Percentiles rank a stretch among this genome's conserved stretches.
phyloP scores from a whole-genome alignment of 1,140 invertebrate genomes.

The Drosophila guanche region DNA sequence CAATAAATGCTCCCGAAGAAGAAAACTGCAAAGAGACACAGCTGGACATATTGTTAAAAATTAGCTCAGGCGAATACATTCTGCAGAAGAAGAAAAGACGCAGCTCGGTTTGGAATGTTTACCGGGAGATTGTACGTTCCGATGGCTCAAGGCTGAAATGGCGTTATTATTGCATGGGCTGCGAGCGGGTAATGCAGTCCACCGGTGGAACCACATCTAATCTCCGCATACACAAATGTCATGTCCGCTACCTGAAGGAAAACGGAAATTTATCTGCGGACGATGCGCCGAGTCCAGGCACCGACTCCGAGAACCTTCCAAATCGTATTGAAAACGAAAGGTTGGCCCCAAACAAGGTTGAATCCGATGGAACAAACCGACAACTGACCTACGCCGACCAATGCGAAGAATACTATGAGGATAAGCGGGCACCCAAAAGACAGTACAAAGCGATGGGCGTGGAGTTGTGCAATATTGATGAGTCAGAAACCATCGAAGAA shows the following conservation, averaged over 20 bases:
- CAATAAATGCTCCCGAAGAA: conserved; percentile 46
- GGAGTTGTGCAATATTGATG: conserved; percentile 27
- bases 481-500: conserved; percentile 5
- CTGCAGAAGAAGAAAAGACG: conserved; percentile 69
- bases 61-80: conserved; percentile 57
- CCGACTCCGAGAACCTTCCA: too few relatives aligned
- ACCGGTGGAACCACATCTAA: conserved; percentile 69
- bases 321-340: too few relatives aligned
- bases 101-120: conserved; percentile 68
- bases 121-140: conserved; percentile 55
- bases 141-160: conserved; percentile 63
- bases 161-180: conserved; percentile 62
- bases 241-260: conserved; percentile 55
- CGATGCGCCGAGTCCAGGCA: too few relatives aligned
- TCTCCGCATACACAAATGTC: conserved; percentile 67
- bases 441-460: conserved; percentile 21
- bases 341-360: too few relatives aligned
- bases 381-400: not conserved
- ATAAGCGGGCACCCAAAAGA: not conserved
- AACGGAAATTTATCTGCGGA: conserved; percentile 8
- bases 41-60: conserved; percentile 65
- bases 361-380: too few relatives aligned
- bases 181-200: conserved; percentile 68
- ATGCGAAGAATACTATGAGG: conserved; percentile 33
- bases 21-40: conserved; percentile 63